Percentiles rank a stretch among this genome's conserved stretches.
Evolutionary conservation across 2,888 invertebrate species (phyloP).

Genomic region (Diaperis boleti): DNA sequence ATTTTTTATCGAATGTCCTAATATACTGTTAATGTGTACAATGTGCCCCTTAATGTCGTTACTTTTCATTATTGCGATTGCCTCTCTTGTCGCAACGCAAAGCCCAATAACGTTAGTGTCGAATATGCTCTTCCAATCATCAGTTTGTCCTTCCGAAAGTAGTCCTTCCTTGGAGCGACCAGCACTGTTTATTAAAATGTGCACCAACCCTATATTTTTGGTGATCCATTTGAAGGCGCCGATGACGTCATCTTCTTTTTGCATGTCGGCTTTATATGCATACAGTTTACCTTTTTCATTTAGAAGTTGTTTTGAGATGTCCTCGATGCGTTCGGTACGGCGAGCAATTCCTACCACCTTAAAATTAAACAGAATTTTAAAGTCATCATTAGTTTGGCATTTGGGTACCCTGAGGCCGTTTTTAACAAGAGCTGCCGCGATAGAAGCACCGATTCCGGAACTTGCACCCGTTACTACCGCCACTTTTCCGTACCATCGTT

Average conservation of each 20-base stretch:
- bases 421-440: not conserved
- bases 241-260: constrained; percentile 48
- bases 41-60: constrained; percentile 45
- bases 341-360: not conserved
- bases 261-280: constrained; percentile 45
- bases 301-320: constrained; percentile 35
- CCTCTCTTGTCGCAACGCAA: constrained; percentile 43
- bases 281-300: constrained; percentile 45
- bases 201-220: constrained; percentile 47
- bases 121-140: constrained; percentile 39
- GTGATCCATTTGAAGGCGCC: constrained; percentile 48
- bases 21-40: constrained; percentile 43
- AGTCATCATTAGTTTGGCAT: too few relatives aligned
- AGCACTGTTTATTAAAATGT: constrained; percentile 51
- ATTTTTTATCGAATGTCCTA: constrained; percentile 35
- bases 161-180: constrained; percentile 37
- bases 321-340: constrained; percentile 43
- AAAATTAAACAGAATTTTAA: too few relatives aligned
- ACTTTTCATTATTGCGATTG: constrained; percentile 41
- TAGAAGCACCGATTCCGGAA: not conserved
- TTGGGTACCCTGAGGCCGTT: not conserved
- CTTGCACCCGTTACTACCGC: not conserved
- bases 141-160: constrained; percentile 30
- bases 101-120: constrained; percentile 42
- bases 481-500: not conserved